Base-by-base conservation (phyloP, 2,888 invertebrate genomes). In the Lepidochrysops patricia region DNA sequence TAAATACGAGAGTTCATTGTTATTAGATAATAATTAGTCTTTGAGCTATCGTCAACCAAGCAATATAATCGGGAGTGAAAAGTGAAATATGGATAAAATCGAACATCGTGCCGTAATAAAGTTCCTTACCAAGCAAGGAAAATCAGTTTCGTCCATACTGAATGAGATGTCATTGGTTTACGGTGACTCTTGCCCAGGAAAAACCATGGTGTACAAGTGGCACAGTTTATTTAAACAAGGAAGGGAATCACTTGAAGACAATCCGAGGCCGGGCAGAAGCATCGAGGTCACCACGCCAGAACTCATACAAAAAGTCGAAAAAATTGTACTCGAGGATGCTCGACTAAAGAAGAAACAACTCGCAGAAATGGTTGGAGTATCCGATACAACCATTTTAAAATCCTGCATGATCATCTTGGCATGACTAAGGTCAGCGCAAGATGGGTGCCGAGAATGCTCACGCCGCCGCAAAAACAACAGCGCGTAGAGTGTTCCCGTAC, bases 361-460 rank as follows among this genome's bases (percentile, higher is more conserved):
- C 12, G 34, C 34, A n/a, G 34, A 12, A n/a, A 12, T 34, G 12
- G 34, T 34, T 34, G 34, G 34, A n/a, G 34, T 43, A 43, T 43
- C 19, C 13, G 48, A 52, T 54, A 48, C 56, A 9, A 61, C 32
- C 23, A 57, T 58, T 58, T 61, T 9, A 34, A 49, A 1, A 62
- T 61, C 37, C 57, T 60, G 25, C 59, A 62, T 43, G 57, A 64
- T 27, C 61, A 62, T 27, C 60, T 64, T 32, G 62, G 52, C 50
- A 60, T 61, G 61, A 54, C 52, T 37, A 70, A 68, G 52, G 69
- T 71, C 64, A 64, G 68, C 57, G 68, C 66, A 69, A 67, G 66
- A 68, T 69, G 68, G 67, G 66, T 68, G 35, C 69, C 69, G 50
- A 64, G 67, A 68, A 68, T 72, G 67, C 70, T 72, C 65, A 69